Evolutionary conservation across 2,797 vertebrate species (phyloP).

Genomic region (Octomys mimax): DNA sequence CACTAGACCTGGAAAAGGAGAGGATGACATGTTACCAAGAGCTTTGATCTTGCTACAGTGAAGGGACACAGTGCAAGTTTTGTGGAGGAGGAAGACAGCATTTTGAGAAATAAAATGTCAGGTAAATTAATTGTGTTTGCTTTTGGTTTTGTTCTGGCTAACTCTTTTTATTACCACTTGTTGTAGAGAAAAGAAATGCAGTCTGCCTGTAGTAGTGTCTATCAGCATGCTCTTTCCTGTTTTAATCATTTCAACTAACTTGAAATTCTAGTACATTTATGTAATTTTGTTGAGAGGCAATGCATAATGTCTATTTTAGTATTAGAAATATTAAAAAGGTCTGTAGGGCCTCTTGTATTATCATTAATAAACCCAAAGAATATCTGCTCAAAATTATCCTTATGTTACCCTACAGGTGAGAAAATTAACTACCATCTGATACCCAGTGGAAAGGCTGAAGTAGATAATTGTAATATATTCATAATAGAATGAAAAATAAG

Average conservation of each 20-base stretch:
- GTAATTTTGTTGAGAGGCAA: neutral
- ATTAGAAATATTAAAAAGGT: neutral
- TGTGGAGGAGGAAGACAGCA: neutral
- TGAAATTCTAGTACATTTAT: neutral
- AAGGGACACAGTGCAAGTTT: neutral
- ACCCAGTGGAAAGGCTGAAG: neutral
- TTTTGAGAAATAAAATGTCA: neutral
- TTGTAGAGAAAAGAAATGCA: neutral
- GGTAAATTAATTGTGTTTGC: no score
- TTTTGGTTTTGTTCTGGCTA: neutral
- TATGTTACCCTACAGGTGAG: neutral
- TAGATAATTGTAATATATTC: slow-evolving; percentile 35
- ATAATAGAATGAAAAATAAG: slow-evolving; percentile 40
- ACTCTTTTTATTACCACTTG: neutral
- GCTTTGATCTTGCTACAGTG: neutral
- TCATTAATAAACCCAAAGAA: slow-evolving; percentile 25
- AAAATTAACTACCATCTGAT: slow-evolving; percentile 16
- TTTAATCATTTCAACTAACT: slow-evolving; percentile 28
- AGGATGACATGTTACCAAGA: neutral
- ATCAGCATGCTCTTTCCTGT: neutral
- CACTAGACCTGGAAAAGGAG: neutral
- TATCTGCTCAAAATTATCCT: slow-evolving; percentile 37
- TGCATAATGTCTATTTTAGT: neutral
- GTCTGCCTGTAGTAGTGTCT: neutral
- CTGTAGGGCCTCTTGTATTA: neutral